Percentiles rank a stretch among this genome's conserved stretches.
Evolutionary conservation across 1,140 invertebrate genomes (phyloP).

Genomic region (Ganaspis sp.): DNA sequence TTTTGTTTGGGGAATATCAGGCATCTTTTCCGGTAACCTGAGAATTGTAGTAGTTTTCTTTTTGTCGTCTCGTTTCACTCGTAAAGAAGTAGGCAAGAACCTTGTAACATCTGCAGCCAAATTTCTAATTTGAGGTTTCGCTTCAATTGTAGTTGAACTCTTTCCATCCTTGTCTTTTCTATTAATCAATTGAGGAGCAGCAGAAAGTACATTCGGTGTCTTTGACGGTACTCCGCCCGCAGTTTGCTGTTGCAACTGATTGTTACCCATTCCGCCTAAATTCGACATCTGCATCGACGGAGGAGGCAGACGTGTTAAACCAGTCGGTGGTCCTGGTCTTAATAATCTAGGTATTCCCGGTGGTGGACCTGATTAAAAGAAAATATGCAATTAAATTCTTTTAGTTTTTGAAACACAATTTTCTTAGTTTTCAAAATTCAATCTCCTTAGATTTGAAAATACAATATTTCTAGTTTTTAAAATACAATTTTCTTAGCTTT

Average conservation of each 20-base stretch:
- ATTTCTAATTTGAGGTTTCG: conserved; percentile 96
- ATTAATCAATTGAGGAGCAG: conserved; percentile 88
- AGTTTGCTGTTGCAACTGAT: conserved; percentile 65
- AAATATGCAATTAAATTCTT: too few relatives aligned
- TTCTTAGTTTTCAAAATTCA: too few relatives aligned
- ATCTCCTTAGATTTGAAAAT: too few relatives aligned
- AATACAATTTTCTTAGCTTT: too few relatives aligned
- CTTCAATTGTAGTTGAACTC: conserved; percentile 90
- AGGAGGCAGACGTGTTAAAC: conserved; percentile 77
- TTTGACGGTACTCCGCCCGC: conserved; percentile 64
- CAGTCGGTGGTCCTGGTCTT: conserved; percentile 73
- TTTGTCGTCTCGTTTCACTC: conserved; percentile 91
- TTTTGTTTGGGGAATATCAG: conserved; percentile 70
- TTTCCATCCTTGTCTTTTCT: conserved; percentile 79
- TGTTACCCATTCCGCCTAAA: conserved; percentile 59
- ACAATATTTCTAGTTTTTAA: too few relatives aligned
- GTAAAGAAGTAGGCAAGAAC: conserved; percentile 94
- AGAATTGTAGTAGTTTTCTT: conserved; percentile 70
- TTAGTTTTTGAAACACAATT: too few relatives aligned
- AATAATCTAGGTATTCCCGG: conserved; percentile 79
- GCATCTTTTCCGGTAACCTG: conserved; percentile 70
- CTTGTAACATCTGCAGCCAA: conserved; percentile 95
- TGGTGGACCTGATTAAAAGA: conserved; percentile 69
- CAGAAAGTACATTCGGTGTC: conserved; percentile 87
- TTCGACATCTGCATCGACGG: conserved; percentile 73